Evolutionary conservation across 2,888 invertebrate species (phyloP).

Genomic region (Charanyca ferruginea): DNA sequence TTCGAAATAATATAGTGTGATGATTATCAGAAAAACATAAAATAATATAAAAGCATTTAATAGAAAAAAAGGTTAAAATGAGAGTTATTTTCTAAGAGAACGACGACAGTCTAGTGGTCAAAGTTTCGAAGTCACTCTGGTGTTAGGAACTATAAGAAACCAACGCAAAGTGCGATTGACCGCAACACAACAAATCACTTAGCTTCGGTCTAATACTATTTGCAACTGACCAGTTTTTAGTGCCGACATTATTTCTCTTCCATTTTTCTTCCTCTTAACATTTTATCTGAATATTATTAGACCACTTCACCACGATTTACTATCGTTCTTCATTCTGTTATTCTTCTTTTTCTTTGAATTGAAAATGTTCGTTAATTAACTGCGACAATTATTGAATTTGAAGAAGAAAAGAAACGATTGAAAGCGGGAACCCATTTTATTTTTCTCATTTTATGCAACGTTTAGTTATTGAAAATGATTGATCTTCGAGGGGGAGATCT

Average conservation of each 20-base stretch:
- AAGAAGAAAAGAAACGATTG: slow-evolving; percentile 18
- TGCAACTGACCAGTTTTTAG: slow-evolving; percentile 72
- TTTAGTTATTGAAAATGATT: slow-evolving; percentile 64
- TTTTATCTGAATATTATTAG: slow-evolving; percentile 64
- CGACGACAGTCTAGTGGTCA: slow-evolving; percentile 38
- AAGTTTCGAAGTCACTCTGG: slow-evolving; percentile 78
- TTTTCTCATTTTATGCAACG: slow-evolving; percentile 46
- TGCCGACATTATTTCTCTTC: slow-evolving; percentile 60
- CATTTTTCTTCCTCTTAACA: slow-evolving; percentile 63
- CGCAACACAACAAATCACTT: slow-evolving; percentile 89
- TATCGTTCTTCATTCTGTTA: slow-evolving; percentile 40
- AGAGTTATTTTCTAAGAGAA: slow-evolving; percentile 30
- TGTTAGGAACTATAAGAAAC: slow-evolving; percentile 76
- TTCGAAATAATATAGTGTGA: background rate
- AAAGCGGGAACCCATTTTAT: slow-evolving; percentile 32
- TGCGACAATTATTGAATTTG: slow-evolving; percentile 42
- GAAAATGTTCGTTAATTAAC: slow-evolving; percentile 53
- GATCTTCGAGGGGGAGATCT: slow-evolving; percentile 49
- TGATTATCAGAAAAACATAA: background rate
- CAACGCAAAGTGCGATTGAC: slow-evolving; percentile 82
- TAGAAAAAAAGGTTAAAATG: slow-evolving; percentile 36
- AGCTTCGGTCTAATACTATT: slow-evolving; percentile 78
- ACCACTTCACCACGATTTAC: slow-evolving; percentile 56
- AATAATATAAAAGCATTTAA: slow-evolving; percentile 8
- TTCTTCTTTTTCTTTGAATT: slow-evolving; percentile 38